phyloP scores from a whole-genome alignment of 2,888 invertebrate species.

The Sphinx pinastri region DNA sequence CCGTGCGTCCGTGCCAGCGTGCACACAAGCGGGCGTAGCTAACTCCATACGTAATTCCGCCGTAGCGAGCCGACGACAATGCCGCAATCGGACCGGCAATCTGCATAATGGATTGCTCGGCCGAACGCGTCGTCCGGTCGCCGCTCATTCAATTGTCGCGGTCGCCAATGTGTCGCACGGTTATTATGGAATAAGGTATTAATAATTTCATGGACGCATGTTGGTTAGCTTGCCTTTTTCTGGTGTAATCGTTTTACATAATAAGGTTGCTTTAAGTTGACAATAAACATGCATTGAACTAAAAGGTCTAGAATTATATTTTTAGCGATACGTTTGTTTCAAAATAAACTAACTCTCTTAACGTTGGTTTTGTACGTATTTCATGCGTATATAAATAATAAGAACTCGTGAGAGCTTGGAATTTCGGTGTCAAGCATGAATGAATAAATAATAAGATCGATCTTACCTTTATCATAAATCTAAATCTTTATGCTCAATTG shows the following conservation, averaged over 20 bases:
- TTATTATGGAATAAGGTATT: conserved; percentile 79
- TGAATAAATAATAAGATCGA: too few relatives aligned
- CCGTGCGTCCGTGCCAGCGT: not conserved
- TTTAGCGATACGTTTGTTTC: too few relatives aligned
- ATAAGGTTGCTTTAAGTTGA: not conserved
- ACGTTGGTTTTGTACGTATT: too few relatives aligned
- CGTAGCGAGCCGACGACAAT: conserved; percentile 74
- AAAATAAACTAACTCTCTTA: too few relatives aligned
- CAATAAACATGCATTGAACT: not conserved
- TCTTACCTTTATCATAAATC: too few relatives aligned
- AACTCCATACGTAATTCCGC: conserved; percentile 64
- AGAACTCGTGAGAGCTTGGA: too few relatives aligned
- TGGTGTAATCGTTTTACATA: not conserved
- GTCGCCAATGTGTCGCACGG: conserved; percentile 75
- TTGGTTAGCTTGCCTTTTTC: conserved; percentile 18
- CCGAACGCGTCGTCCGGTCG: conserved; percentile 76
- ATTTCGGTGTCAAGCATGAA: too few relatives aligned
- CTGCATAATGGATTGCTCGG: conserved; percentile 83
- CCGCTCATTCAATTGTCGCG: conserved; percentile 81
- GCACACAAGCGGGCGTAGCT: conserved; percentile 26
- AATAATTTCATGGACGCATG: conserved; percentile 64
- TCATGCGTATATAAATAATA: too few relatives aligned
- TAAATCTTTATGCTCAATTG: too few relatives aligned
- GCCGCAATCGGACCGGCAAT: conserved; percentile 81
- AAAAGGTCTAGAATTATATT: too few relatives aligned